Evolutionary conservation across 2,888 invertebrate genomes (phyloP).

Genomic region (Andricus quercusramuli): DNA sequence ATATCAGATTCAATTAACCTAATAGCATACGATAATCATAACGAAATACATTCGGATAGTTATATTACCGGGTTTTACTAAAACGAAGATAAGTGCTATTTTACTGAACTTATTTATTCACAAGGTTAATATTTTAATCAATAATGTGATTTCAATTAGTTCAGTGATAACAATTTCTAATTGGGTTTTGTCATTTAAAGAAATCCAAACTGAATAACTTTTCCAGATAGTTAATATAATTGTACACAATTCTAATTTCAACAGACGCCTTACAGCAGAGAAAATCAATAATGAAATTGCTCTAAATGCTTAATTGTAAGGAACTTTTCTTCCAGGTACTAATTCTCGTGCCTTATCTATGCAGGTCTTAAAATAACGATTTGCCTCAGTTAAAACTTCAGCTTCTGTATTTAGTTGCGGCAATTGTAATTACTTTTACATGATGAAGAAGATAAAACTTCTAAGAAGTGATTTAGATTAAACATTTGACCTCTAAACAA

Average conservation of each 20-base stretch:
- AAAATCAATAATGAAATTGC: constrained; percentile 16
- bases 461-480: background rate
- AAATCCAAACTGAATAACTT: background rate
- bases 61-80: too few species aligned
- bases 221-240: background rate
- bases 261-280: background rate
- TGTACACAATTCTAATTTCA: background rate
- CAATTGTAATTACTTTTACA: constrained; percentile 4
- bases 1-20: background rate
- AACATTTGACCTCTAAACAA: background rate
- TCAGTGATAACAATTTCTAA: background rate
- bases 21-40: background rate
- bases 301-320: background rate
- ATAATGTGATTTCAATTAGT: background rate
- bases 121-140: background rate
- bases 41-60: too few species aligned
- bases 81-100: too few species aligned
- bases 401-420: constrained; percentile 10
- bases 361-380: constrained; percentile 10
- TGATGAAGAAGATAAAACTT: background rate
- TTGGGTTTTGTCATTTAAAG: background rate
- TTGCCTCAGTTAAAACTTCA: constrained; percentile 1
- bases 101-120: background rate
- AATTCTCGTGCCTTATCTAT: constrained; percentile 12
- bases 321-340: background rate